A percentile compares a stretch with the other conserved stretches of the same genome.
Conservation (phyloP, 2,797 vertebrate genomes). For the Eupleurogrammus muticus region DNA sequence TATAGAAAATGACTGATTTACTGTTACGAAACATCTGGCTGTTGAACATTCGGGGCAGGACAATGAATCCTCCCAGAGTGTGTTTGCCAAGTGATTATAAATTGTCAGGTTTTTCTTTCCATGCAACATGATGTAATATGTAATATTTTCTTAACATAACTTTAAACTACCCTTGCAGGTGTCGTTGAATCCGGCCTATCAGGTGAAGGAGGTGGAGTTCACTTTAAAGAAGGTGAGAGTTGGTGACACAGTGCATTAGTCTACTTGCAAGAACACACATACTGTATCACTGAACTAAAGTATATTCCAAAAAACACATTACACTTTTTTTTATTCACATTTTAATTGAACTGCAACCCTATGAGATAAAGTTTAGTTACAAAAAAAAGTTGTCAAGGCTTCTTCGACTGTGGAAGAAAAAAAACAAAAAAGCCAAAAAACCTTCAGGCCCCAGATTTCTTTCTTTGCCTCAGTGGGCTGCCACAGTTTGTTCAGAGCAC, state of each 20-base stretch:
- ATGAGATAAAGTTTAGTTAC: no score
- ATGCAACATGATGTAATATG: neutral
- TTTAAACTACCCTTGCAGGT: conserved; percentile 77
- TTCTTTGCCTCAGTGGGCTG: no score
- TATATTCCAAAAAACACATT: neutral
- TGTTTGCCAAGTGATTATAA: neutral
- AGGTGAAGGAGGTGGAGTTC: conserved; percentile 86
- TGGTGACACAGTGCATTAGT: neutral
- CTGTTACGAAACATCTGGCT: neutral
- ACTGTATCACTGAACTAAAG: neutral
- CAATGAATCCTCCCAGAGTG: neutral
- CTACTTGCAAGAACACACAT: neutral
- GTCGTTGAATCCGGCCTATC: conserved; percentile 91
- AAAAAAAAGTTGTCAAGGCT: no score
- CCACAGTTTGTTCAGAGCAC: no score
- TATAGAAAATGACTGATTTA: no score
- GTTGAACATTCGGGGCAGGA: neutral
- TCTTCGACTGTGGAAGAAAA: no score
- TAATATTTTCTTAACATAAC: neutral
- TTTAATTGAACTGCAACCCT: no score
- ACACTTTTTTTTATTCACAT: no score
- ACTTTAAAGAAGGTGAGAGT: conserved; percentile 86
- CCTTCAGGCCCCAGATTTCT: no score
- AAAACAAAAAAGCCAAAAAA: no score
- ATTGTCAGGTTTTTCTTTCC: no score